Conservation (phyloP, 1,140 invertebrate genomes). For the Eulimnadia texana region DNA sequence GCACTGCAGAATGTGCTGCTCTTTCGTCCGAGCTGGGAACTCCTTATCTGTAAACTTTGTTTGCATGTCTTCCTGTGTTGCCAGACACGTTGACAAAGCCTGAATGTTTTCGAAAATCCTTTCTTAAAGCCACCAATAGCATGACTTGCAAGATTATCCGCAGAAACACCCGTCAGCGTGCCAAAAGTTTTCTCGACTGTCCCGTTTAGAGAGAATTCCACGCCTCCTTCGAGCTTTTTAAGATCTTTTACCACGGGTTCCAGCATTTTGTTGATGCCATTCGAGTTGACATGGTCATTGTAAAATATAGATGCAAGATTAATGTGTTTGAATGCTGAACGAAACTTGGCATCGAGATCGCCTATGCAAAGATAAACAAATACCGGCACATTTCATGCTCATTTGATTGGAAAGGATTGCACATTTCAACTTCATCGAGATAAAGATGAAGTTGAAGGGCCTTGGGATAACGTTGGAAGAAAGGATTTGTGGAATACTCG, state of each 20-base stretch:
- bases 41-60: constrained; percentile 6
- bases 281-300: neutral
- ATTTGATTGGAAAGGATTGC: constrained; percentile 10
- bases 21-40: neutral
- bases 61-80: constrained; percentile 2
- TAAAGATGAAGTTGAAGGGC: constrained; percentile 14
- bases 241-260: constrained; percentile 11
- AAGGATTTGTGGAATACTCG: neutral
- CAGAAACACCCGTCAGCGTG: constrained; percentile 4
- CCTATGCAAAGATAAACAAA: constrained; percentile 11
- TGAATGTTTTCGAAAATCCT: constrained; percentile 4
- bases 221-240: constrained; percentile 12
- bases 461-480: constrained; percentile 6
- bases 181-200: constrained; percentile 6
- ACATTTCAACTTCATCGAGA: constrained; percentile 11
- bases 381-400: constrained; percentile 11
- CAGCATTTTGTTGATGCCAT: constrained; percentile 13
- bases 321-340: constrained; percentile 3
- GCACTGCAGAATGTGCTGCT: constrained; percentile 7
- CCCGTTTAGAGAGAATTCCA: constrained; percentile 6
- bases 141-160: constrained; percentile 11
- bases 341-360: neutral
- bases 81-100: constrained; percentile 5
- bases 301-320: constrained; percentile 5
- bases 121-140: constrained; percentile 6